Evolutionary conservation across 2,113 vertebrate species (phyloP).

Genomic region (Asarcornis scutulata): DNA sequence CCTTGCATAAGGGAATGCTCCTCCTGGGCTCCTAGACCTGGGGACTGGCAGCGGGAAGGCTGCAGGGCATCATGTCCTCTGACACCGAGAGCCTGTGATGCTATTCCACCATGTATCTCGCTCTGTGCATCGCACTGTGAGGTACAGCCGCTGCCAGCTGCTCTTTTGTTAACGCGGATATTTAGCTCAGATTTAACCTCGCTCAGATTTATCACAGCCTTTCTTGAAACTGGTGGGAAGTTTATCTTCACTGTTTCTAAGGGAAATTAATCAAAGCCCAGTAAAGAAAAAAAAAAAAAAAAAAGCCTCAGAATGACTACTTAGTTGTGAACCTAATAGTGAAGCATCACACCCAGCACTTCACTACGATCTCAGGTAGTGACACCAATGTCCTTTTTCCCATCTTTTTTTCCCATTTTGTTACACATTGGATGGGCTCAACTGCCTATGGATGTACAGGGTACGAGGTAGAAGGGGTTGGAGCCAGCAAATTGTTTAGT

Average conservation of each 20-base stretch:
- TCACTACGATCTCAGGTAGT: rapidly evolving
- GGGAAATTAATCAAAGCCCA: background rate
- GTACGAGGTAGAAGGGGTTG: background rate
- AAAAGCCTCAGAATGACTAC: background rate
- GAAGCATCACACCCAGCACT: background rate
- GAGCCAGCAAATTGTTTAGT: background rate
- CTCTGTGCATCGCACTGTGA: background rate
- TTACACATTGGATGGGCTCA: background rate
- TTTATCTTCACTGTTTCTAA: background rate
- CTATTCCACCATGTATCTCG: rapidly evolving
- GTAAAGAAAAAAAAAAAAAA: background rate
- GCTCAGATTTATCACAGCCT: background rate
- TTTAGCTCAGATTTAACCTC: background rate
- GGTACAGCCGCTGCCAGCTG: background rate
- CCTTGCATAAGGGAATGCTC: background rate
- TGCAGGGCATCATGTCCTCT: background rate
- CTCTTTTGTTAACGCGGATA: background rate
- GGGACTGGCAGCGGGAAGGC: background rate
- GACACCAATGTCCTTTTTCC: background rate
- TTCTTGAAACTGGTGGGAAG: background rate
- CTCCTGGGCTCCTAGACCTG: background rate
- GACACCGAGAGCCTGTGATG: background rate
- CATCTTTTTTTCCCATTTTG: background rate
- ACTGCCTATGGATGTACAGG: background rate
- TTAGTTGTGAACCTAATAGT: rapidly evolving